phyloP scores from a whole-genome alignment of 1,140 invertebrate genomes.

The Drosophila kikkawai region DNA sequence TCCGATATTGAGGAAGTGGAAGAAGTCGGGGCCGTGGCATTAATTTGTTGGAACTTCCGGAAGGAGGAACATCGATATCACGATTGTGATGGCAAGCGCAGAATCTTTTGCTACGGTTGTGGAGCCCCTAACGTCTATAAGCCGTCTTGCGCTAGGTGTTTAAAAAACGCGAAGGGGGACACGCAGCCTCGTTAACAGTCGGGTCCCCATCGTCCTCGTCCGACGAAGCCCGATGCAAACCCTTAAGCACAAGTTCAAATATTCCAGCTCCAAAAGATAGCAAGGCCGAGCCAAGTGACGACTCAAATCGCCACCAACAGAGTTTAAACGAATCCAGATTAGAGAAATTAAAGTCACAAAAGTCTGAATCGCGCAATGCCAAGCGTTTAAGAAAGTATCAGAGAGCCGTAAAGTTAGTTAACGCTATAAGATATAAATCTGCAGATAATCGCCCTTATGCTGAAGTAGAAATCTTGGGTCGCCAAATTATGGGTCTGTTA shows the following conservation, averaged over 20 bases:
- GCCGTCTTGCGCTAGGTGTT: slow-evolving; percentile 8
- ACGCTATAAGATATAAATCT: not conserved
- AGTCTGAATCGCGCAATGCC: not conserved
- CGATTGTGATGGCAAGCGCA: slow-evolving; percentile 14
- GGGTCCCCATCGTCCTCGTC: not conserved
- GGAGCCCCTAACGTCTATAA: not conserved
- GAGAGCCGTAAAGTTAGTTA: not conserved
- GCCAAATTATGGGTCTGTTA: not conserved
- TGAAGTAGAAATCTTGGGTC: not conserved
- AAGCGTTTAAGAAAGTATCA: not conserved
- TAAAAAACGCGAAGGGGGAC: slow-evolving; percentile 18
- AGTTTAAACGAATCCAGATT: no score
- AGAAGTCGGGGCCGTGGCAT: not conserved
- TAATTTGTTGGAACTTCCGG: slow-evolving; percentile 32
- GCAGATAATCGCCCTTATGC: slow-evolving; percentile 7
- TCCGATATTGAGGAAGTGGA: not conserved
- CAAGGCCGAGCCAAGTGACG: no score
- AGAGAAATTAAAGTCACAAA: not conserved
- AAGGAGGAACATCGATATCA: slow-evolving; percentile 26
- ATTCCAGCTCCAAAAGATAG: no score
- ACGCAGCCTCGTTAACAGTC: slow-evolving; percentile 10
- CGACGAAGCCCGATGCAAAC: not conserved
- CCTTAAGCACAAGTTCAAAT: no score
- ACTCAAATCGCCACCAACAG: no score
- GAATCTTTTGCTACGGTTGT: not conserved